Percentiles rank a stretch among this genome's conserved stretches.
Evolutionary conservation across 2,797 vertebrate genomes (phyloP).

Genomic region (Trachurus trachurus): DNA sequence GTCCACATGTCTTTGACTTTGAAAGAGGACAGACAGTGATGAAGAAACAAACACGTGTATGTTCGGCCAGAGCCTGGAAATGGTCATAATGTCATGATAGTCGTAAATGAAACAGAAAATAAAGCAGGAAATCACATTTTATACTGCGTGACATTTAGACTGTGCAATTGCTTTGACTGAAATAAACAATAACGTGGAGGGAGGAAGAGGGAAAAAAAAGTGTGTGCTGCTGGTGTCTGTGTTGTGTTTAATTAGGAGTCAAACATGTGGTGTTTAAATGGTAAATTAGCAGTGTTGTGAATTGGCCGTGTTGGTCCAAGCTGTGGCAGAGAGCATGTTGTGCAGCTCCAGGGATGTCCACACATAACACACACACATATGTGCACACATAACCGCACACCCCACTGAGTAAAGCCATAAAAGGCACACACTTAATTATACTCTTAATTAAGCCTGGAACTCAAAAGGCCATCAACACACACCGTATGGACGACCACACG

Average conservation of each 20-base stretch:
- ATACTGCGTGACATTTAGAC: slow-evolving; percentile 60
- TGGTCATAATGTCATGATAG: neutral
- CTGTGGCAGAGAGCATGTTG: slow-evolving; percentile 57
- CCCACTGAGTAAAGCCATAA: slow-evolving; percentile 65
- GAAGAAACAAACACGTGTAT: neutral
- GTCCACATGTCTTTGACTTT: slow-evolving; percentile 1
- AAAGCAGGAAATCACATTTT: slow-evolving; percentile 42
- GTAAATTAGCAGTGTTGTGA: slow-evolving; percentile 72
- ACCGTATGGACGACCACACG: slow-evolving; percentile 11
- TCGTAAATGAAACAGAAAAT: slow-evolving; percentile 28
- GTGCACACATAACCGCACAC: slow-evolving; percentile 41
- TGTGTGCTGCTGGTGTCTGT: slow-evolving; percentile 5
- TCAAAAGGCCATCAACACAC: slow-evolving; percentile 64
- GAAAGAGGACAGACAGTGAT: neutral
- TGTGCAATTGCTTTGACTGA: slow-evolving; percentile 3
- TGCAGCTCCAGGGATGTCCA: slow-evolving; percentile 48
- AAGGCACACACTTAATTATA: slow-evolving; percentile 72
- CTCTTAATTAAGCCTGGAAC: slow-evolving; percentile 77
- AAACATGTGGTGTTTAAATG: slow-evolving; percentile 82
- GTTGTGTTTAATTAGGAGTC: slow-evolving; percentile 76
- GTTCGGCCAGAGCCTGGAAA: slow-evolving; percentile 7
- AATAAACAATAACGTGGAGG: slow-evolving; percentile 24
- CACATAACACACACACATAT: slow-evolving; percentile 12
- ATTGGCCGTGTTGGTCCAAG: slow-evolving; percentile 70
- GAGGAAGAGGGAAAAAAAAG: neutral